Evolutionary conservation across 2,888 invertebrate genomes (phyloP).

Genomic region (Pasiphila rectangulata): DNA sequence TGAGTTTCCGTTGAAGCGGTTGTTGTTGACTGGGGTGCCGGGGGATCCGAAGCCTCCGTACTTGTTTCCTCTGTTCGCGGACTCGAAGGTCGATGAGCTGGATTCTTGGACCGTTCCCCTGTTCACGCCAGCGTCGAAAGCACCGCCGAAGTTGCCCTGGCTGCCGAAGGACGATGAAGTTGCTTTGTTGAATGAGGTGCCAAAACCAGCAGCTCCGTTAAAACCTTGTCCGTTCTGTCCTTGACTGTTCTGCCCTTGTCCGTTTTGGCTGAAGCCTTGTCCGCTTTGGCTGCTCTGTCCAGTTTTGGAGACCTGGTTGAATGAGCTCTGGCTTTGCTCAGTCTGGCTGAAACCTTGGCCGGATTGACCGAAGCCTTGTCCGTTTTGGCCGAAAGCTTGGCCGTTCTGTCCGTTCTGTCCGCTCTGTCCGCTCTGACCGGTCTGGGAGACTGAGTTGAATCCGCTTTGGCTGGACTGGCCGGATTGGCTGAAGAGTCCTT

Average conservation of each 20-base stretch:
- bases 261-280: conserved; percentile 14
- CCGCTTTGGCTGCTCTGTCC: conserved; percentile 9
- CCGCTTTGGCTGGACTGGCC: conserved; percentile 36
- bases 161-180: conserved; percentile 30
- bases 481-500: conserved; percentile 41
- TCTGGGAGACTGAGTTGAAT: conserved; percentile 25
- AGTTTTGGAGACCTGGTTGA: too few species aligned
- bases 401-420: conserved; percentile 10
- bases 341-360: conserved; percentile 8
- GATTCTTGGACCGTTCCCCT: conserved; percentile 29
- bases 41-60: conserved; percentile 39
- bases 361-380: not conserved
- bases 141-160: conserved; percentile 34
- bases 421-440: conserved; percentile 18
- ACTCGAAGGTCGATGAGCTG: conserved; percentile 27
- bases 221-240: conserved; percentile 16
- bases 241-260: conserved; percentile 21
- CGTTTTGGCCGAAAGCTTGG: conserved; percentile 6
- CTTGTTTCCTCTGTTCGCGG: conserved; percentile 21
- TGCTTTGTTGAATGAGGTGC: conserved; percentile 30
- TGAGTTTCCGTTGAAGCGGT: conserved; percentile 38
- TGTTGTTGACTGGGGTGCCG: conserved; percentile 38
- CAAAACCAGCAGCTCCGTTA: conserved; percentile 34
- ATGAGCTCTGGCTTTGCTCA: conserved; percentile 10
- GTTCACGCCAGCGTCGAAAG: conserved; percentile 28